Conservation (phyloP, 2,113 vertebrate genomes). For the Perca fluviatilis region DNA sequence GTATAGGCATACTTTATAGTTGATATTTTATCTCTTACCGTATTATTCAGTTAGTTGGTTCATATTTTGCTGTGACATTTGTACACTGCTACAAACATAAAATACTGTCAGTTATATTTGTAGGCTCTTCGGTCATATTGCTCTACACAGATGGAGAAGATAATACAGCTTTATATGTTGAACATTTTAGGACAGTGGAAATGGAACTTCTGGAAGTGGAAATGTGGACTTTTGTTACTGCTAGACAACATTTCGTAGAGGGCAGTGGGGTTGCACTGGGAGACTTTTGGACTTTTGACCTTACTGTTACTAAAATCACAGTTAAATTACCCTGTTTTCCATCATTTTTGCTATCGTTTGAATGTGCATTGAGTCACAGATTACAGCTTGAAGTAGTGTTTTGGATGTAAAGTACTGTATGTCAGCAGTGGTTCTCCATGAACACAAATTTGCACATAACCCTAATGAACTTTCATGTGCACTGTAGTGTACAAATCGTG, state of each 20-base stretch:
- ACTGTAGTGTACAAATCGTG: background rate
- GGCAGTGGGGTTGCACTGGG: background rate
- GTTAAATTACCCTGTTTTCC: too few relatives aligned
- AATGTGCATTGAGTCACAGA: too few relatives aligned
- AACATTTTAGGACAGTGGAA: background rate
- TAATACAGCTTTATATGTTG: background rate
- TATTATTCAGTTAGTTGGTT: background rate
- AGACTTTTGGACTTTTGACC: too few relatives aligned
- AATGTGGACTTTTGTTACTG: background rate
- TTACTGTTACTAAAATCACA: too few relatives aligned
- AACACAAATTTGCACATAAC: background rate
- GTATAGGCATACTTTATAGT: conserved; percentile 2
- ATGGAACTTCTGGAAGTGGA: background rate
- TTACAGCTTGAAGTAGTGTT: too few relatives aligned
- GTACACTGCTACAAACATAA: background rate
- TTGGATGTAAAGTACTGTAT: too few relatives aligned
- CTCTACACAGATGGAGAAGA: background rate
- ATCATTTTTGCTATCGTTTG: too few relatives aligned
- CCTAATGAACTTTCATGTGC: background rate
- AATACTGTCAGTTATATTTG: background rate
- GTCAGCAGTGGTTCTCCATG: background rate
- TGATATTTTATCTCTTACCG: background rate
- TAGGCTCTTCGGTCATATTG: background rate
- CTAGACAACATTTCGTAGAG: background rate
- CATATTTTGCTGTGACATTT: background rate